phyloP scores from a whole-genome alignment of 2,888 invertebrate species.

The Byasa hedistus region DNA sequence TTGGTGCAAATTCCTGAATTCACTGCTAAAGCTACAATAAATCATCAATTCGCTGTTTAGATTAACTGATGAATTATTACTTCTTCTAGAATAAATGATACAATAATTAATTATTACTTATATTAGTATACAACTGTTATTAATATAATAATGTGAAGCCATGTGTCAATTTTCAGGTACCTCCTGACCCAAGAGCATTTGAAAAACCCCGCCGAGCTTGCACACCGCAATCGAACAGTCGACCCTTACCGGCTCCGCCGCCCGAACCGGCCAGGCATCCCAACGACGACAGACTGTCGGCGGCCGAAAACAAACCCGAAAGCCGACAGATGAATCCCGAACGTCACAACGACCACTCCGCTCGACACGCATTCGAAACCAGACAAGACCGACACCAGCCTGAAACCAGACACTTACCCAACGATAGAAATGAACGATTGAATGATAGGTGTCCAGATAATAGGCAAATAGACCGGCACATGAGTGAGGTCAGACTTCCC shows the following conservation, averaged over 20 bases:
- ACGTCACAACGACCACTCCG: constrained; percentile 22
- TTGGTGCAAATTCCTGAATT: too few relatives aligned
- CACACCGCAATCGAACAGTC: constrained; percentile 69
- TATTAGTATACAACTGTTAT: too few relatives aligned
- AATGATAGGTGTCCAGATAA: constrained; percentile 25
- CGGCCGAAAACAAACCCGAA: constrained; percentile 27
- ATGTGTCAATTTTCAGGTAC: constrained; percentile 46
- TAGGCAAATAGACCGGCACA: constrained; percentile 21
- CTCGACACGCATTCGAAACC: constrained; percentile 31
- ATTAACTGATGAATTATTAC: too few relatives aligned
- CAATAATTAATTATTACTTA: too few relatives aligned
- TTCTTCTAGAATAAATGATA: too few relatives aligned
- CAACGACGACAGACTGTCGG: constrained; percentile 27
- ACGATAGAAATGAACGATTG: constrained; percentile 35
- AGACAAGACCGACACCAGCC: constrained; percentile 36
- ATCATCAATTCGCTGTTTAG: too few relatives aligned
- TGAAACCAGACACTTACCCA: constrained; percentile 31
- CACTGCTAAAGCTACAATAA: too few relatives aligned
- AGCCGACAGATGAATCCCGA: constrained; percentile 24
- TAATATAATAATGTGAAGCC: not conserved
- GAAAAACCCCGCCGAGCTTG: constrained; percentile 71
- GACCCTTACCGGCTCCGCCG: constrained; percentile 70
- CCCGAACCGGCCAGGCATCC: constrained; percentile 43
- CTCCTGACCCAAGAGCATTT: constrained; percentile 69
- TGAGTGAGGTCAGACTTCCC: constrained; percentile 27